Conservation (phyloP, 1,140 invertebrate genomes). For the Nasonia longicornis region DNA sequence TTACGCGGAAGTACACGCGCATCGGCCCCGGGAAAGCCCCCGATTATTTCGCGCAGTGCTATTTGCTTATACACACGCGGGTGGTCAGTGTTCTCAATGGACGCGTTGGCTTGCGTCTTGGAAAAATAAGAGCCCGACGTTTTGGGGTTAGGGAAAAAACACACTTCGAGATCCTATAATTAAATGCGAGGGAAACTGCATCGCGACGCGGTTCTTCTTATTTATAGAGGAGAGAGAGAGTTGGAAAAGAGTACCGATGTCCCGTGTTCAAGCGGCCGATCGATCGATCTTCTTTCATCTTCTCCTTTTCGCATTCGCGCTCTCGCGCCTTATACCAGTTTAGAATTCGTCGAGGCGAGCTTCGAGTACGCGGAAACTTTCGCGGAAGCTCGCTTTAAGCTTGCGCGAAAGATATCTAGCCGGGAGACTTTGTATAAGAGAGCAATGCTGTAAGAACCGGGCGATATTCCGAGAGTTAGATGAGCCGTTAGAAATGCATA, state of each 20-base stretch:
- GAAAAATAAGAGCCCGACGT: no score
- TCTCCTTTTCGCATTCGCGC: constrained; percentile 29
- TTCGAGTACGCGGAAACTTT: constrained; percentile 48
- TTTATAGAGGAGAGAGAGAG: background rate
- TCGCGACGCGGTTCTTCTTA: background rate
- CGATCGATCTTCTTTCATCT: constrained; percentile 26
- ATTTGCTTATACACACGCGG: background rate
- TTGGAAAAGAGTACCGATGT: background rate
- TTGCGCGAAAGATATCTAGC: background rate
- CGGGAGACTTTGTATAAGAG: no score
- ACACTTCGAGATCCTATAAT: background rate
- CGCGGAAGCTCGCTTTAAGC: constrained; percentile 49
- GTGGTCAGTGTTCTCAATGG: no score
- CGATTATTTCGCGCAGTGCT: background rate
- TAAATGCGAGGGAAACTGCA: background rate
- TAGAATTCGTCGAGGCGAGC: constrained; percentile 54
- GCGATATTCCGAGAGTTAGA: no score
- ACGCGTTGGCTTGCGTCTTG: background rate
- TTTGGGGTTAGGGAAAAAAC: no score
- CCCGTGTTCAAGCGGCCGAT: background rate
- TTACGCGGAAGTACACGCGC: constrained; percentile 9
- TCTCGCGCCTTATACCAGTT: constrained; percentile 50
- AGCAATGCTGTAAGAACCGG: background rate
- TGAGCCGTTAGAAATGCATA: no score
- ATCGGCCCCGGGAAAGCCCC: background rate